Evolutionary conservation across 2,888 invertebrate genomes (phyloP).

Genomic region (Sipha maydis): DNA sequence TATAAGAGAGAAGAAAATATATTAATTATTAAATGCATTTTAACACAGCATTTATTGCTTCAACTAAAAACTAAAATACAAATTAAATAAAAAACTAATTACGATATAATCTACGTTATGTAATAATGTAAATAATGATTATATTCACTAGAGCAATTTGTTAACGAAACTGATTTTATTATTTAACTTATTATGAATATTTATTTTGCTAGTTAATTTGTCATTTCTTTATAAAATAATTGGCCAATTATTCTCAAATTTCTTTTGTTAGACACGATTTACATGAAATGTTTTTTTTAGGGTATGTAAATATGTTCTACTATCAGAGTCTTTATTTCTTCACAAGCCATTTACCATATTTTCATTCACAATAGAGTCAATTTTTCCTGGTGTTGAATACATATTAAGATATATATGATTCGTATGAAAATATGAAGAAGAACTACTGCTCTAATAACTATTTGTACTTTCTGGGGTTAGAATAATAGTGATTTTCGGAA

Average conservation of each 20-base stretch:
- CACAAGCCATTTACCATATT: conserved; percentile 16
- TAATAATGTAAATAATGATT: too few relatives aligned
- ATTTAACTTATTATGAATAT: neutral
- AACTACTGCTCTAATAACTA: conserved; percentile 13
- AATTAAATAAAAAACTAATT: too few relatives aligned
- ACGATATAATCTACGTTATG: too few relatives aligned
- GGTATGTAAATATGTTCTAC: conserved; percentile 4
- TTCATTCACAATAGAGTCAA: neutral
- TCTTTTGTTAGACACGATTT: neutral
- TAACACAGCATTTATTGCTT: too few relatives aligned
- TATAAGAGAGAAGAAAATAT: too few relatives aligned
- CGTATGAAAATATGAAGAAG: conserved; percentile 61
- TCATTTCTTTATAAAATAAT: conserved; percentile 7
- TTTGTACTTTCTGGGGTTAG: conserved; percentile 33
- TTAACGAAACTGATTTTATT: neutral
- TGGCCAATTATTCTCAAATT: conserved; percentile 21
- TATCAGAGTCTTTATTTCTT: conserved; percentile 15
- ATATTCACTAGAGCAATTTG: too few relatives aligned
- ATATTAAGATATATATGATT: conserved; percentile 8
- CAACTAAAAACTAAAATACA: too few relatives aligned
- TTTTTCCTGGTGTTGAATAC: neutral
- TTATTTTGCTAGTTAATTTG: conserved; percentile 27
- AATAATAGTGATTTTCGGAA: conserved; percentile 29
- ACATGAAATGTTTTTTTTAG: neutral
- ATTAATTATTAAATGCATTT: too few relatives aligned